phyloP scores from a whole-genome alignment of 2,888 invertebrate genomes.

The Limnephilus rhombicus region DNA sequence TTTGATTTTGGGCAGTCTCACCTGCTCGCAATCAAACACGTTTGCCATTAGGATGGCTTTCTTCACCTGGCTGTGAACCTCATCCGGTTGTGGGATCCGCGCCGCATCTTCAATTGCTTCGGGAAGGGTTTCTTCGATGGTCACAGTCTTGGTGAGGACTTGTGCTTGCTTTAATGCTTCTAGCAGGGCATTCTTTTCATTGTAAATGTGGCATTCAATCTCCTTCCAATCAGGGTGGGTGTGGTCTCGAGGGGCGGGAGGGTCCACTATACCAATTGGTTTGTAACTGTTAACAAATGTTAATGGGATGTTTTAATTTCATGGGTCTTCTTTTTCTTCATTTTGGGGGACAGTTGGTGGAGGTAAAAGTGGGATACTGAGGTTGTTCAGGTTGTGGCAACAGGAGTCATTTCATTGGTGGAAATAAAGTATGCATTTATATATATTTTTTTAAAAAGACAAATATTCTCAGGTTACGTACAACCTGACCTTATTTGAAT shows the following conservation, averaged over 20 bases:
- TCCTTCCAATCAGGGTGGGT: constrained; percentile 83
- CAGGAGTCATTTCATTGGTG: too few relatives aligned
- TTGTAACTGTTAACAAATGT: not conserved
- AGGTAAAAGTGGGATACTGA: too few relatives aligned
- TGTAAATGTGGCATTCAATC: constrained; percentile 78
- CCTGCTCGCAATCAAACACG: constrained; percentile 88
- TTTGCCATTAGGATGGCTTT: constrained; percentile 81
- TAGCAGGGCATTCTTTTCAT: constrained; percentile 81
- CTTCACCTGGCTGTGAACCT: constrained; percentile 79
- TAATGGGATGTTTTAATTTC: not conserved
- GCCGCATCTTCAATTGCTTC: constrained; percentile 77
- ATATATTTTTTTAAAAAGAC: too few relatives aligned
- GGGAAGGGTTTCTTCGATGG: constrained; percentile 81
- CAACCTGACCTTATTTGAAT: too few relatives aligned
- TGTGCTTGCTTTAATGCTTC: constrained; percentile 89
- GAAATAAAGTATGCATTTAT: too few relatives aligned
- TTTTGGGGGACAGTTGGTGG: too few relatives aligned
- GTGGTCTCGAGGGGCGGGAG: constrained; percentile 74
- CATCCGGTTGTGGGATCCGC: constrained; percentile 74
- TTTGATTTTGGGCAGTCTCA: constrained; percentile 85
- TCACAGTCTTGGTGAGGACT: constrained; percentile 87
- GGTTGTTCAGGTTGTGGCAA: too few relatives aligned
- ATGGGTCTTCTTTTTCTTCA: not conserved
- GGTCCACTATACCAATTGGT: constrained; percentile 68
- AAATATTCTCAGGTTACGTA: too few relatives aligned